A percentile compares a stretch with the other conserved stretches of the same genome.
These are phyloP conservation scores for Rhamphomyia laevipes DNA, from an alignment of 2,888 invertebrate genomes.

Conservation along the genomic window DNA sequence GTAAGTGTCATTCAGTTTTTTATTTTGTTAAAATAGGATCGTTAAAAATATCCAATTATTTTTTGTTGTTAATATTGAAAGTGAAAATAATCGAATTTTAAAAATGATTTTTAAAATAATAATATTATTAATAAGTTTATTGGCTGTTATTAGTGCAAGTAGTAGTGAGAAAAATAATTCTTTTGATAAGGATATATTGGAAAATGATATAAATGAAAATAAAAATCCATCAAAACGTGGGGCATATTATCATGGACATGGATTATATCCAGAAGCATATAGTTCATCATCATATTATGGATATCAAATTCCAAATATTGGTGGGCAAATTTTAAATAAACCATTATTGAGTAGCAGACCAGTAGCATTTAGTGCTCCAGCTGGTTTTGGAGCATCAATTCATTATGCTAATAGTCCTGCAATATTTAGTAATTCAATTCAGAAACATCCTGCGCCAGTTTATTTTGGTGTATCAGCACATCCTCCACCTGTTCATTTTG, in stretches of 20 bases:
- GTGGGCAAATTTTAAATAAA: neutral
- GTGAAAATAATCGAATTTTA: neutral
- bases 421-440: too few species aligned
- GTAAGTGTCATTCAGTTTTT: constrained; percentile 7
- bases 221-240: constrained; percentile 5
- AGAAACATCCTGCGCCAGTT: too few species aligned
- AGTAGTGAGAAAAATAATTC: neutral
- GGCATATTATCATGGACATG: constrained; percentile 1
- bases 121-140: neutral
- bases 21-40: neutral
- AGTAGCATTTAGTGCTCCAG: neutral
- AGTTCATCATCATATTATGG: constrained; percentile 5
- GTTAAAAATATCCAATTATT: neutral
- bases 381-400: neutral
- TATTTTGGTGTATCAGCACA: too few species aligned
- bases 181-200: neutral
- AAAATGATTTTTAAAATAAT: neutral
- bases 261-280: constrained; percentile 3
- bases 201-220: neutral
- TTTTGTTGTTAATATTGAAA: neutral
- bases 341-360: neutral
- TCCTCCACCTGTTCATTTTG: too few species aligned
- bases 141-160: neutral
- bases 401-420: too few species aligned
- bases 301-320: constrained; percentile 1